Percentiles rank a stretch among this genome's conserved stretches.
phyloP scores from a whole-genome alignment of 2,888 invertebrate genomes.

The Cenopis cana region DNA sequence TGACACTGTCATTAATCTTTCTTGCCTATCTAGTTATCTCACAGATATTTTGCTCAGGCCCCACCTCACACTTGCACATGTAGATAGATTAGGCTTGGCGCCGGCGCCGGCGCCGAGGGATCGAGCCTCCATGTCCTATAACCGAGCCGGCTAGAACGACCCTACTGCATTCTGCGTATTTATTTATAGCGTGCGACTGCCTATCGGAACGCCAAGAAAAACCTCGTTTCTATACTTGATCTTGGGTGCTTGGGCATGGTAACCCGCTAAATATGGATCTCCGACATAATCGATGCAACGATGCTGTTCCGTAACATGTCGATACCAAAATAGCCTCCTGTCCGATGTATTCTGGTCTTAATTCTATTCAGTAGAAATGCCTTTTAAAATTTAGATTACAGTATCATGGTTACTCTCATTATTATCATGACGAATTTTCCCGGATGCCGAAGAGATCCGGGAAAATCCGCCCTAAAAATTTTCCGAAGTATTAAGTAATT shows the following conservation, averaged over 20 bases:
- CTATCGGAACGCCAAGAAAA: constrained; percentile 48
- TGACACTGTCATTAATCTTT: constrained; percentile 20
- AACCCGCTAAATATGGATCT: constrained; percentile 48
- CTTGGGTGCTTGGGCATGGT: constrained; percentile 45
- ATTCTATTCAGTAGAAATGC: constrained; percentile 6
- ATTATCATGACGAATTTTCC: background rate
- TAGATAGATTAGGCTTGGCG: constrained; percentile 31
- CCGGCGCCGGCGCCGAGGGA: constrained; percentile 7
- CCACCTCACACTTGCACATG: constrained; percentile 20
- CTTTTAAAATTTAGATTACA: background rate
- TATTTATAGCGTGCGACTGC: constrained; percentile 49
- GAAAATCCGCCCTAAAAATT: too few species aligned
- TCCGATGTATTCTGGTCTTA: constrained; percentile 33
- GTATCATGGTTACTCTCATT: background rate
- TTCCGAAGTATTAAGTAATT: too few species aligned
- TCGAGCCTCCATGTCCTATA: constrained; percentile 28
- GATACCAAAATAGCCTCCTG: constrained; percentile 36
- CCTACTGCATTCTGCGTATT: constrained; percentile 43
- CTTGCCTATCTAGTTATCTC: constrained; percentile 19
- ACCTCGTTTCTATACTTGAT: constrained; percentile 48
- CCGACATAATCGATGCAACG: constrained; percentile 36
- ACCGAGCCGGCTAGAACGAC: constrained; percentile 39
- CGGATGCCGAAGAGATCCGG: too few species aligned
- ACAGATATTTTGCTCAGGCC: constrained; percentile 11
- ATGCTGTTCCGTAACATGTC: constrained; percentile 41